Conservation (phyloP, 1,140 invertebrate genomes). For the Microplitis mediator region DNA sequence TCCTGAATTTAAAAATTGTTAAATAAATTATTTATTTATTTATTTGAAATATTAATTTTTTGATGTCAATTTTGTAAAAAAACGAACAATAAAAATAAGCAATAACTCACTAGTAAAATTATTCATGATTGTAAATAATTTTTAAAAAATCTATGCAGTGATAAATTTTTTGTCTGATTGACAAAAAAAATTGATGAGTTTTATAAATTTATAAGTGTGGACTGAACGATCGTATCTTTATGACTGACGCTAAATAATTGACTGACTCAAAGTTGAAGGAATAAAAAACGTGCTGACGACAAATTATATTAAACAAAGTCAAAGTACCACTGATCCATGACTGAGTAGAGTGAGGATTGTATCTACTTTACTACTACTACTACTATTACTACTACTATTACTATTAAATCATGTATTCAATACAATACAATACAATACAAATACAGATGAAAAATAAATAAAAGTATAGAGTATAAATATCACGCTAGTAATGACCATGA, state of each 20-base stretch:
- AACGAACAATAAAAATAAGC: neutral
- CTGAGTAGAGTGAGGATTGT: too few relatives aligned
- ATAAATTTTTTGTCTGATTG: neutral
- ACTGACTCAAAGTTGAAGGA: neutral
- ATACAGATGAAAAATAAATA: neutral
- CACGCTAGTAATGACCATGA: neutral
- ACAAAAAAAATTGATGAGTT: neutral
- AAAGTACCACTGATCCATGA: too few relatives aligned
- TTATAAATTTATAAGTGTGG: too few relatives aligned
- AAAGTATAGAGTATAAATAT: neutral
- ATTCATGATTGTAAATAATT: neutral
- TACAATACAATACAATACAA: neutral
- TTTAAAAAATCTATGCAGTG: neutral
- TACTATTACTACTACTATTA: too few relatives aligned
- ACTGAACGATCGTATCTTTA: neutral
- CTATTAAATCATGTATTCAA: neutral
- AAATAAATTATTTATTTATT: neutral
- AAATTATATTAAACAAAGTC: too few relatives aligned
- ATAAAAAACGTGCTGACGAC: too few relatives aligned
- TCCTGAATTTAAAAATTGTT: slow-evolving; percentile 33
- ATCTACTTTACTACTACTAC: too few relatives aligned
- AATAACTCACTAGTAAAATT: neutral
- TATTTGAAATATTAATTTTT: neutral
- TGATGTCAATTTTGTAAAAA: neutral
- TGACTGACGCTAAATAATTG: neutral